These are phyloP conservation scores for Cheilosia scutellata DNA, from an alignment of 2,888 invertebrate species.

Conservation along the genomic window DNA sequence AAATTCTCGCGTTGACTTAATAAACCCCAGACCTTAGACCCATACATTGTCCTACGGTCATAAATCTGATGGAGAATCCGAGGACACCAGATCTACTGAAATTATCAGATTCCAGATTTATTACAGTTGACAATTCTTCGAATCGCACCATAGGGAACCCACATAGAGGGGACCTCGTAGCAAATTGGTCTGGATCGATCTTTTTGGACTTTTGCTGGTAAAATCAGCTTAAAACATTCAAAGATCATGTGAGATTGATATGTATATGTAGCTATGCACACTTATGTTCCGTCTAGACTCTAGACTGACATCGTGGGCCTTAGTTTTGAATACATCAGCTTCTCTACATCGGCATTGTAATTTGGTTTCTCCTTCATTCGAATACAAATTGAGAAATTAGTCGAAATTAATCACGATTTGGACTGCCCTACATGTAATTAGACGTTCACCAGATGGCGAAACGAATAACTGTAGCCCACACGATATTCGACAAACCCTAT, in stretches of 20 bases:
- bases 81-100: constrained; percentile 38
- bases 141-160: constrained; percentile 47
- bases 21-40: constrained; percentile 12
- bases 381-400: constrained; percentile 37
- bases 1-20: constrained; percentile 47
- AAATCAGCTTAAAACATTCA: constrained; percentile 16
- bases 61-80: constrained; percentile 56
- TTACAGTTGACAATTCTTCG: constrained; percentile 68
- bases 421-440: constrained; percentile 63
- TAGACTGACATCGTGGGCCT: constrained; percentile 44
- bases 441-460: constrained; percentile 54
- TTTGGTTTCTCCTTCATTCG: constrained; percentile 5
- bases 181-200: constrained; percentile 8
- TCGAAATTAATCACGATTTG: constrained; percentile 48
- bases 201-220: constrained; percentile 18
- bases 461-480: constrained; percentile 39
- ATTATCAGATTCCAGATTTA: constrained; percentile 74
- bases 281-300: constrained; percentile 50
- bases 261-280: not conserved
- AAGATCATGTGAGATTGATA: constrained; percentile 6
- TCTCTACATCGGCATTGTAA: not conserved
- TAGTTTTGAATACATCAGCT: not conserved
- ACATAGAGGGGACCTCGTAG: constrained; percentile 5
- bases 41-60: constrained; percentile 30
- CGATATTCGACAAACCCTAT: constrained; percentile 39